A percentile compares a stretch with the other conserved stretches of the same genome.
Evolutionary conservation across 1,140 invertebrate species (phyloP).

Genomic region (Ladona fulva): DNA sequence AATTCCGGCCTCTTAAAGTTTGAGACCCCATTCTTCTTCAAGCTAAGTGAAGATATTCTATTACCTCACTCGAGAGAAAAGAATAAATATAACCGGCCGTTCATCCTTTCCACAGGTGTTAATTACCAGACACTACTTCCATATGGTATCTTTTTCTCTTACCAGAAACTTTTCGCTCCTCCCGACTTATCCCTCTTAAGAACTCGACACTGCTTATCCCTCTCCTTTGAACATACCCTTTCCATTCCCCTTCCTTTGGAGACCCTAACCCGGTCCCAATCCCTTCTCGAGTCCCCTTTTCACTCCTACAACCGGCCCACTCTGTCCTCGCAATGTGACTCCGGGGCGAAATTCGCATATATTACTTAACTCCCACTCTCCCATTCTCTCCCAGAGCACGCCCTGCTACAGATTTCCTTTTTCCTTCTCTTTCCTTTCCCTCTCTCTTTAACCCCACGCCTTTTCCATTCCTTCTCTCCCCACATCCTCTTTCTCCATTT

Average conservation of each 20-base stretch:
- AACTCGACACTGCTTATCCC: background rate
- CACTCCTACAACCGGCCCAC: background rate
- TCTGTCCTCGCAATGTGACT: background rate
- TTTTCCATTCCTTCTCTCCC: background rate
- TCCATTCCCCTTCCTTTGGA: background rate
- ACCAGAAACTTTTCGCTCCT: too few species aligned
- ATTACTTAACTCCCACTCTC: background rate
- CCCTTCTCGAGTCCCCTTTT: background rate
- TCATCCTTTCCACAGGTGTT: too few species aligned
- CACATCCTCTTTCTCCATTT: background rate
- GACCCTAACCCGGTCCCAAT: background rate
- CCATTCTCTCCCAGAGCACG: background rate
- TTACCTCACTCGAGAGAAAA: too few species aligned
- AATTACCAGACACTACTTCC: too few species aligned
- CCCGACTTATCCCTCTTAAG: too few species aligned
- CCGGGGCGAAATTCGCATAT: background rate
- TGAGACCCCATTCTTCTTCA: too few species aligned
- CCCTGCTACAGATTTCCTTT: slow-evolving; percentile 5
- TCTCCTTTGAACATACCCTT: background rate
- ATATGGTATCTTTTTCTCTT: too few species aligned
- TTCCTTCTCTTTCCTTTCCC: background rate
- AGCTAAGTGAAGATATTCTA: too few species aligned
- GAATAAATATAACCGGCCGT: too few species aligned
- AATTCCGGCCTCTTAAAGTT: too few species aligned
- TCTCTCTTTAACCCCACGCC: background rate